These are phyloP conservation scores for Eutrigla gurnardus DNA, from an alignment of 2,797 vertebrate species.

Conservation along the genomic window DNA sequence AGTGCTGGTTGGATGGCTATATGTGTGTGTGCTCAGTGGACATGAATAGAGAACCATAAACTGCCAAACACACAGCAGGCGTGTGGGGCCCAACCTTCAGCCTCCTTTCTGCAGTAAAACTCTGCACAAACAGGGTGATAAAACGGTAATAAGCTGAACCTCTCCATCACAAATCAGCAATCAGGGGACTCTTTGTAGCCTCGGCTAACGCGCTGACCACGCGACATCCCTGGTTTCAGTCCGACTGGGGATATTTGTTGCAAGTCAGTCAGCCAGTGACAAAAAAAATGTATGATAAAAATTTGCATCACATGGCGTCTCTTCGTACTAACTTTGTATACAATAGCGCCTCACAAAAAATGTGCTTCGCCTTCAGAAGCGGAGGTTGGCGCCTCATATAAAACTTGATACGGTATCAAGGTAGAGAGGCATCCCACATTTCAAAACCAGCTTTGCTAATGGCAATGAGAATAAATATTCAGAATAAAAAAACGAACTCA, in stretches of 20 bases:
- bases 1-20: slow-evolving; percentile 12
- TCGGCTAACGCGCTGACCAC: not conserved
- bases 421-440: not conserved
- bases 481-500: not conserved
- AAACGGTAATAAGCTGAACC: slow-evolving; percentile 18
- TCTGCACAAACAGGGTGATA: slow-evolving; percentile 19
- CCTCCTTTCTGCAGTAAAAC: slow-evolving; percentile 2
- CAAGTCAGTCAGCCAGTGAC: not conserved
- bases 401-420: not conserved
- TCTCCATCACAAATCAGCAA: not conserved
- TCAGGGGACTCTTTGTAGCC: not conserved
- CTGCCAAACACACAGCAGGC: slow-evolving; percentile 25
- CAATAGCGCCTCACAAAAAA: too few species aligned
- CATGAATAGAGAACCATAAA: slow-evolving; percentile 30
- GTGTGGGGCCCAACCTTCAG: slow-evolving; percentile 1
- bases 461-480: not conserved
- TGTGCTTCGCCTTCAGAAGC: too few species aligned
- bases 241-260: not conserved
- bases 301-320: too few species aligned
- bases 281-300: too few species aligned
- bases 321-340: too few species aligned
- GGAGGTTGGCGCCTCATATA: not conserved
- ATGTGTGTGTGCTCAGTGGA: slow-evolving; percentile 4
- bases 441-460: not conserved
- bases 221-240: not conserved